Evolutionary conservation across 64 coral and sea anemone species (phyloP).

Genomic region (Porites lutea): DNA sequence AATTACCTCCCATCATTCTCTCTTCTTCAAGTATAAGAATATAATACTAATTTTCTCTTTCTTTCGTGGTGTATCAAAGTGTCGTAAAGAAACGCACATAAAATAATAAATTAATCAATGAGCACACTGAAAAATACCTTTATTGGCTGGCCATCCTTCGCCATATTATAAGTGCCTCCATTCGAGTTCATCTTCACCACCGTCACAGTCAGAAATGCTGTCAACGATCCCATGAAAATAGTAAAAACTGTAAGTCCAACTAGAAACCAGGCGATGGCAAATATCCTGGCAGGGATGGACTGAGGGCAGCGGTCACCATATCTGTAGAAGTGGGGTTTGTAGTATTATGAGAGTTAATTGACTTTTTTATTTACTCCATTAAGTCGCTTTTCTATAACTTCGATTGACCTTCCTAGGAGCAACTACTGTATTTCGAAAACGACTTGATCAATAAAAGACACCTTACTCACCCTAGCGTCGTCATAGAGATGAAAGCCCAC

Average conservation of each 20-base stretch:
- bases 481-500: slow-evolving; percentile 35
- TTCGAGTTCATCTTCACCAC: background rate
- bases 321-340: background rate
- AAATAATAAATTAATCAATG: too few species aligned
- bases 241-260: background rate
- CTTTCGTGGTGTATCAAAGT: too few species aligned
- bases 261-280: slow-evolving; percentile 38
- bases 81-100: too few species aligned
- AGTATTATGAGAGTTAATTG: too few species aligned
- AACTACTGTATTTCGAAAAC: too few species aligned
- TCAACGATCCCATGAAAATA: slow-evolving; percentile 8
- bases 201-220: background rate
- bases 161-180: background rate
- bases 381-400: too few species aligned
- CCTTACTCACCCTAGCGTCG: slow-evolving; percentile 26
- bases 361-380: too few species aligned
- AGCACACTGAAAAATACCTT: background rate
- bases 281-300: slow-evolving; percentile 35
- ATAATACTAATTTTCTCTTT: too few species aligned
- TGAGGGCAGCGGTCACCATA: slow-evolving; percentile 46
- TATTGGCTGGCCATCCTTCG: slow-evolving; percentile 1
- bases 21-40: too few species aligned
- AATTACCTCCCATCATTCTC: too few species aligned
- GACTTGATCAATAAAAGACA: background rate
- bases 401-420: too few species aligned